These are phyloP conservation scores for Taphrorychus bicolor DNA, from an alignment of 2,888 invertebrate genomes.

Conservation along the genomic window DNA sequence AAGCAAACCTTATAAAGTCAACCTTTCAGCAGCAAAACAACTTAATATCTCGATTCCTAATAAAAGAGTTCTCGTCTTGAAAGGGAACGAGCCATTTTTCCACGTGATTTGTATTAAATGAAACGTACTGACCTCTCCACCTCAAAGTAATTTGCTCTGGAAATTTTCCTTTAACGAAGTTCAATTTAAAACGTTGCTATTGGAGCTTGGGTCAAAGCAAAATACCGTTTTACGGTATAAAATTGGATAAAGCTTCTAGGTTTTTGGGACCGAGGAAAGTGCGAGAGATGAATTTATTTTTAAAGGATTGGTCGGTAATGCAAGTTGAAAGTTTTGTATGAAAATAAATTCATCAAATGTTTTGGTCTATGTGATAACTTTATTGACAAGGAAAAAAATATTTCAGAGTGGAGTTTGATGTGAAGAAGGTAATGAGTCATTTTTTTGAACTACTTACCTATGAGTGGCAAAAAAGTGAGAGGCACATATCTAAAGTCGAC, in stretches of 20 bases:
- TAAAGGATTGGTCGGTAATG: neutral
- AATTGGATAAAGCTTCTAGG: constrained; percentile 7
- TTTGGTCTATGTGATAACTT: too few species aligned
- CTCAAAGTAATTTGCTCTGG: constrained; percentile 14
- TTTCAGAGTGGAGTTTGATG: too few species aligned
- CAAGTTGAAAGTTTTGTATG: too few species aligned
- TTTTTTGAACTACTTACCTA: too few species aligned
- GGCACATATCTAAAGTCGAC: constrained; percentile 71
- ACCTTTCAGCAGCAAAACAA: too few species aligned
- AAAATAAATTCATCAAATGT: too few species aligned
- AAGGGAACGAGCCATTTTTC: constrained; percentile 14
- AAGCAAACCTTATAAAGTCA: too few species aligned
- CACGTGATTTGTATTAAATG: constrained; percentile 20
- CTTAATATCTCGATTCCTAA: neutral
- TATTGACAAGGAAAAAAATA: too few species aligned
- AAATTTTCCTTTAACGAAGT: constrained; percentile 18
- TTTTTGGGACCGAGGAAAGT: neutral
- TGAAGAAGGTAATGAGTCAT: too few species aligned
- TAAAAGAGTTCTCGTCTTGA: constrained; percentile 1
- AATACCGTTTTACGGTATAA: constrained; percentile 2
- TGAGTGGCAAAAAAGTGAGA: too few species aligned
- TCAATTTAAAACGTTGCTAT: constrained; percentile 12
- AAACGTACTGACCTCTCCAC: constrained; percentile 16
- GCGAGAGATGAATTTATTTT: neutral
- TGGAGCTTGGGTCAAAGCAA: constrained; percentile 5